Evolutionary conservation across 1,140 invertebrate genomes (phyloP).

Genomic region (Tachypleus tridentatus): DNA sequence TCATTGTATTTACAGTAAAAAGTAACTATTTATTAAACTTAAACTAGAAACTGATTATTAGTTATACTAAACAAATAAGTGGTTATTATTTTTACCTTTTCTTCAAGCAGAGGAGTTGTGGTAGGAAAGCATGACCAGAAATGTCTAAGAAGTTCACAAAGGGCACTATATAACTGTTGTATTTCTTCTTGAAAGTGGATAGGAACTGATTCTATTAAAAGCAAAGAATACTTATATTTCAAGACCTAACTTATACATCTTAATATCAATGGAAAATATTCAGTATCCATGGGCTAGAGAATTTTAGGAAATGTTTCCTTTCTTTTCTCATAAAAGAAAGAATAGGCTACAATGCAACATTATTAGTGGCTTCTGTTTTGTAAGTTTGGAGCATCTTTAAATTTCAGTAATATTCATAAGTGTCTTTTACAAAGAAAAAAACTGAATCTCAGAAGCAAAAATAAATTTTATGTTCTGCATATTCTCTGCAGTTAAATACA

Average conservation of each 20-base stretch:
- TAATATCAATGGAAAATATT: not conserved
- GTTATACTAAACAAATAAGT: not conserved
- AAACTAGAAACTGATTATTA: constrained; percentile 4
- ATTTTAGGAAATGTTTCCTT: constrained; percentile 19
- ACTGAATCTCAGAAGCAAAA: too few species aligned
- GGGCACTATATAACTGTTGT: constrained; percentile 63
- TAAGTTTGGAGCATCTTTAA: too few species aligned
- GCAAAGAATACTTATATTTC: not conserved
- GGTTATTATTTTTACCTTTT: constrained; percentile 49
- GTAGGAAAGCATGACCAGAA: constrained; percentile 92
- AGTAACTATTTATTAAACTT: not conserved
- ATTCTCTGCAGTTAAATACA: too few species aligned
- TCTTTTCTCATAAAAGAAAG: too few species aligned
- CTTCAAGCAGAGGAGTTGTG: constrained; percentile 58
- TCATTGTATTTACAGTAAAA: too few species aligned
- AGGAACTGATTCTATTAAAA: constrained; percentile 55
- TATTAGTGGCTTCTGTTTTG: too few species aligned
- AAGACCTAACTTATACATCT: too few species aligned
- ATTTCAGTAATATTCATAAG: too few species aligned
- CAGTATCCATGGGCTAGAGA: constrained; percentile 5
- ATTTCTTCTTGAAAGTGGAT: constrained; percentile 69
- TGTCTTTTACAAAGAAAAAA: too few species aligned
- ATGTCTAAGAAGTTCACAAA: constrained; percentile 76
- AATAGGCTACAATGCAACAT: too few species aligned
- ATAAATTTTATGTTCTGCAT: too few species aligned